Evolutionary conservation across 2,888 invertebrate species (phyloP).

Genomic region (Fragum fragum): DNA sequence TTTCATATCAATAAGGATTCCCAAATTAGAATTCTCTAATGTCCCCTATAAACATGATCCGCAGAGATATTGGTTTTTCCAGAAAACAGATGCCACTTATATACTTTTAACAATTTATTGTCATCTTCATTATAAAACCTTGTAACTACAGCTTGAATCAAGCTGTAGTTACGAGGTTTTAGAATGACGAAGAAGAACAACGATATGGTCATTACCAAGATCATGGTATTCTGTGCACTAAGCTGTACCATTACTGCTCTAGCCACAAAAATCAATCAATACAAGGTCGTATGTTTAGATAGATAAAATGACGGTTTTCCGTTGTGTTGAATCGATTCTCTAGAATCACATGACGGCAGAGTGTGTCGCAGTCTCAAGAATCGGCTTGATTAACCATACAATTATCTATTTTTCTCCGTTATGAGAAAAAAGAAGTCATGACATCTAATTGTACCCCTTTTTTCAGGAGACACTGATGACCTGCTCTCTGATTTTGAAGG

Average conservation of each 20-base stretch:
- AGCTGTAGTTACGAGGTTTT: too few species aligned
- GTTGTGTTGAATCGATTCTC: conserved; percentile 14
- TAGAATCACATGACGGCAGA: conserved; percentile 2
- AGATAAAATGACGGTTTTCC: conserved; percentile 32
- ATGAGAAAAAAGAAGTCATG: conserved; percentile 16
- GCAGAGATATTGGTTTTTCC: conserved; percentile 21
- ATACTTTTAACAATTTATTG: conserved; percentile 17
- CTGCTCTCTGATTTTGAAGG: not conserved
- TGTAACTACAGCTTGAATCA: too few species aligned
- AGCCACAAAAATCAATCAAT: conserved; percentile 29
- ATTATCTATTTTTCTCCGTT: conserved; percentile 14
- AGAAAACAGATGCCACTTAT: conserved; percentile 25
- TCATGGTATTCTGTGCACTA: conserved; percentile 17
- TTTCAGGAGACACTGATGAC: not conserved
- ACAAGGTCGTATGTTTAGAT: conserved; percentile 29
- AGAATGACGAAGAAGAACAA: too few species aligned
- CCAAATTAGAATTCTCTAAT: conserved; percentile 19
- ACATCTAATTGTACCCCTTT: conserved; percentile 9
- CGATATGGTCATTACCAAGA: conserved; percentile 19
- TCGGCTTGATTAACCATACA: conserved; percentile 13
- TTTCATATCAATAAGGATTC: conserved; percentile 8
- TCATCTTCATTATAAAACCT: too few species aligned
- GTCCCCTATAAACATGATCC: conserved; percentile 22
- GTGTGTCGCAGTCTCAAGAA: conserved; percentile 13
- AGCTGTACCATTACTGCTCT: conserved; percentile 19